These are phyloP conservation scores for Ylistrum balloti DNA, from an alignment of 1,140 invertebrate species.

Conservation along the genomic window DNA sequence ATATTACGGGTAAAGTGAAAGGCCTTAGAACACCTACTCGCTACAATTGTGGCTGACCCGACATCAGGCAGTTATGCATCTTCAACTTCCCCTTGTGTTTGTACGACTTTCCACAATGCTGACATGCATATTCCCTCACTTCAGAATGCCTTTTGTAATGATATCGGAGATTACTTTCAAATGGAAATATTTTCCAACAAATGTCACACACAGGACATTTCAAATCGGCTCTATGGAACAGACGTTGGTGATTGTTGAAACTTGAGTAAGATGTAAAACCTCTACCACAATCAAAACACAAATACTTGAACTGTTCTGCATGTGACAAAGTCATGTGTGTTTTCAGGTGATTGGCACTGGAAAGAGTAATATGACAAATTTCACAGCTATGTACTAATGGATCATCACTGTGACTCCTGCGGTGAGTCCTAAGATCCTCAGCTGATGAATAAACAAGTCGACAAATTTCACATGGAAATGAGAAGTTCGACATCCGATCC, in stretches of 20 bases:
- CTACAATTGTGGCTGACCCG: background rate
- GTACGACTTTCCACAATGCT: constrained; percentile 45
- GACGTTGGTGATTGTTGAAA: constrained; percentile 44
- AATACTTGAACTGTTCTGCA: constrained; percentile 29
- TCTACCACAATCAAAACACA: constrained; percentile 47
- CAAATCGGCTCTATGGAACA: constrained; percentile 8
- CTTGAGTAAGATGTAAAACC: constrained; percentile 24
- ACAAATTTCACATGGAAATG: constrained; percentile 16
- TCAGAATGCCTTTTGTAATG: constrained; percentile 43
- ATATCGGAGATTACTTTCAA: constrained; percentile 43
- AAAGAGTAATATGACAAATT: constrained; percentile 14
- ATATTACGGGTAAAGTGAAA: too few species aligned
- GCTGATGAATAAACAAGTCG: background rate
- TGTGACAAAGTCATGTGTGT: background rate
- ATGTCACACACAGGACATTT: constrained; percentile 30
- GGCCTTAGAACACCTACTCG: too few species aligned
- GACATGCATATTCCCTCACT: constrained; percentile 9
- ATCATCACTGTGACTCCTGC: background rate
- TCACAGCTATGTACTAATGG: background rate
- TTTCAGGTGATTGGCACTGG: background rate
- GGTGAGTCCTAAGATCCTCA: background rate
- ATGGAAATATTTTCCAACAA: constrained; percentile 42
- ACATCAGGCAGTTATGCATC: background rate
- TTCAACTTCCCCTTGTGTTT: constrained; percentile 47
- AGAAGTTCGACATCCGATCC: constrained; percentile 6